Percentiles rank a stretch among this genome's conserved stretches.
phyloP scores from a whole-genome alignment of 2,113 vertebrate species.

The Tachysurus vachellii region DNA sequence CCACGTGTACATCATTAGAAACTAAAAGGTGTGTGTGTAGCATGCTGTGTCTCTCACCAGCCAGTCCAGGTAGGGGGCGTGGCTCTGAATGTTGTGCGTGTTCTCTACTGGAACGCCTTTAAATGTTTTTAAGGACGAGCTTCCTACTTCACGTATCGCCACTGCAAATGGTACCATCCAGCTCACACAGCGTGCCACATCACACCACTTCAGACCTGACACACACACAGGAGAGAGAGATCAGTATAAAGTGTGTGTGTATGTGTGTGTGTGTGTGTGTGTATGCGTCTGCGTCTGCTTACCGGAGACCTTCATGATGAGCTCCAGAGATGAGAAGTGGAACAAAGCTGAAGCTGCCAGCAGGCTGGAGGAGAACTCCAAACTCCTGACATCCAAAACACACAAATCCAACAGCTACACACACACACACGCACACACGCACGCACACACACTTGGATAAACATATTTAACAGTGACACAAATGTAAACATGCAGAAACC shows the following conservation, averaged over 20 bases:
- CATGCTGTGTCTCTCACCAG: constrained; percentile 76
- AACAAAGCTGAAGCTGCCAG: constrained; percentile 93
- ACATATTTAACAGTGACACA: background rate
- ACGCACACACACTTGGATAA: background rate
- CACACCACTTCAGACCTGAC: constrained; percentile 83
- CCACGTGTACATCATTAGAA: background rate
- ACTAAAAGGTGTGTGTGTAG: background rate
- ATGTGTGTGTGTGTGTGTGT: constrained; percentile 5
- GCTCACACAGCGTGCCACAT: constrained; percentile 86
- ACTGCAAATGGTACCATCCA: constrained; percentile 96
- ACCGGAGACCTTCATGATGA: constrained; percentile 94
- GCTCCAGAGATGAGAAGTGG: constrained; percentile 90
- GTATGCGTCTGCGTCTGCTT: constrained; percentile 19
- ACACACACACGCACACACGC: constrained; percentile 17
- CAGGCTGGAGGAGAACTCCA: constrained; percentile 85
- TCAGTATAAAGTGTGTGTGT: background rate
- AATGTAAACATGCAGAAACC: background rate
- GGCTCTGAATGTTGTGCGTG: constrained; percentile 93
- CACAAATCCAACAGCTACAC: constrained; percentile 90
- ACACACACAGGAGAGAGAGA: background rate
- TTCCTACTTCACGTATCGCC: constrained; percentile 82
- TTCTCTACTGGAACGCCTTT: constrained; percentile 80
- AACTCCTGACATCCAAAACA: constrained; percentile 83
- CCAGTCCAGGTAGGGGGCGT: constrained; percentile 82
- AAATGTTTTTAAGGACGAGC: constrained; percentile 82